These are phyloP conservation scores for Chionoecetes opilio DNA, from an alignment of 1,140 invertebrate species.

Conservation along the genomic window DNA sequence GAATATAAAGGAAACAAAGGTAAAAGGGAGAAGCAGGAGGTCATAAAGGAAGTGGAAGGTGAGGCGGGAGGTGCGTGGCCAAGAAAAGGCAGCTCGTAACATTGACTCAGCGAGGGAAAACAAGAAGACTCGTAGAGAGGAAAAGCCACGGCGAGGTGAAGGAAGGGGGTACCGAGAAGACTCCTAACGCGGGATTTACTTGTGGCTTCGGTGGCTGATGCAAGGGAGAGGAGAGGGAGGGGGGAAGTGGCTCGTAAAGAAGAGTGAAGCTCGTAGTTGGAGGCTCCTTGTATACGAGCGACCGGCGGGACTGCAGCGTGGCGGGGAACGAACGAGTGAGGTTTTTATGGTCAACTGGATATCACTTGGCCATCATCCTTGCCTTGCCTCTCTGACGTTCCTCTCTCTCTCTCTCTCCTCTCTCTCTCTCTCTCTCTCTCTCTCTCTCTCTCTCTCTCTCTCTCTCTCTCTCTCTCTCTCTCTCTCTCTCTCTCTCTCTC, in stretches of 20 bases:
- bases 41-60: not conserved
- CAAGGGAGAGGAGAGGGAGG: not conserved
- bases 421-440: not conserved
- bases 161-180: not conserved
- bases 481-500: not conserved
- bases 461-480: not conserved
- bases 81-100: not conserved
- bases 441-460: not conserved
- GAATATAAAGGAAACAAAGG: not conserved
- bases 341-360: not conserved
- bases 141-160: not conserved
- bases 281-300: not conserved
- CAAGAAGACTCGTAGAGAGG: conserved; percentile 12
- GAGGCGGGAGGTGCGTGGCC: not conserved
- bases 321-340: not conserved
- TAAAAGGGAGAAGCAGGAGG: not conserved
- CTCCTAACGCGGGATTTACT: conserved; percentile 14
- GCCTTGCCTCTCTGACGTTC: not conserved
- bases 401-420: not conserved
- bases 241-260: not conserved
- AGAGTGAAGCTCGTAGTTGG: conserved; percentile 3
- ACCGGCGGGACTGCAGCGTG: not conserved
- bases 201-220: not conserved
- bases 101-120: conserved; percentile 8
- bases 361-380: conserved; percentile 3